Evolutionary conservation across 1,140 invertebrate genomes (phyloP).

Genomic region (Diploscapter pachys): DNA sequence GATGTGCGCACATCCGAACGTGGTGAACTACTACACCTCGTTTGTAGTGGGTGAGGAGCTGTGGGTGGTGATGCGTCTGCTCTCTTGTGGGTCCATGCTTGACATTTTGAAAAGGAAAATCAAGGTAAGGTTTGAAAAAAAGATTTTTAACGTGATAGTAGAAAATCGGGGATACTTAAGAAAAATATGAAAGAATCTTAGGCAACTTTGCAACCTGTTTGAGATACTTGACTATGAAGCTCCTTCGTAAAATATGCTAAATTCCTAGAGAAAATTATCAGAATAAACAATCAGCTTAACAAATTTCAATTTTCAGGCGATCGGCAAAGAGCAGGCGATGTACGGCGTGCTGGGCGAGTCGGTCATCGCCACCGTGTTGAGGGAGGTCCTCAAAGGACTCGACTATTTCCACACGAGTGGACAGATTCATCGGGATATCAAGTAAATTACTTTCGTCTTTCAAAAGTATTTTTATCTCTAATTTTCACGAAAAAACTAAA

Average conservation of each 20-base stretch:
- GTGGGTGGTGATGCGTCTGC: conserved; percentile 84
- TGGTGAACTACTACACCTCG: conserved; percentile 95
- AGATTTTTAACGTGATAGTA: too few relatives aligned
- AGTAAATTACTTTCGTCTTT: conserved; percentile 9
- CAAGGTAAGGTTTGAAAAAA: conserved; percentile 30
- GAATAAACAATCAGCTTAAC: too few relatives aligned
- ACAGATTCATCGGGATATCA: conserved; percentile 80
- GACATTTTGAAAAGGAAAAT: conserved; percentile 94
- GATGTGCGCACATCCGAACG: conserved; percentile 96
- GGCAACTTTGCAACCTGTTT: too few relatives aligned
- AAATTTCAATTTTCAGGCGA: conserved; percentile 58
- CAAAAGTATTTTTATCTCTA: neutral
- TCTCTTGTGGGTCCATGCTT: conserved; percentile 74
- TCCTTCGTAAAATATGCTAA: too few relatives aligned
- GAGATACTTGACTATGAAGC: too few relatives aligned
- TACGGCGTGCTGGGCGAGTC: conserved; percentile 95
- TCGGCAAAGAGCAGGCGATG: conserved; percentile 81
- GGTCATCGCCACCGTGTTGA: conserved; percentile 94
- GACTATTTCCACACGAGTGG: conserved; percentile 99
- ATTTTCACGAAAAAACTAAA: neutral
- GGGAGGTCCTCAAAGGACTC: conserved; percentile 92
- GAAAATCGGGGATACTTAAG: conserved; percentile 7
- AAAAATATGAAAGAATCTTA: too few relatives aligned
- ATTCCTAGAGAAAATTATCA: too few relatives aligned
- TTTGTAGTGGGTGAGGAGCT: conserved; percentile 91